These are phyloP conservation scores for Thereuonema tuberculata DNA, from an alignment of 1,140 invertebrate genomes.

Conservation along the genomic window DNA sequence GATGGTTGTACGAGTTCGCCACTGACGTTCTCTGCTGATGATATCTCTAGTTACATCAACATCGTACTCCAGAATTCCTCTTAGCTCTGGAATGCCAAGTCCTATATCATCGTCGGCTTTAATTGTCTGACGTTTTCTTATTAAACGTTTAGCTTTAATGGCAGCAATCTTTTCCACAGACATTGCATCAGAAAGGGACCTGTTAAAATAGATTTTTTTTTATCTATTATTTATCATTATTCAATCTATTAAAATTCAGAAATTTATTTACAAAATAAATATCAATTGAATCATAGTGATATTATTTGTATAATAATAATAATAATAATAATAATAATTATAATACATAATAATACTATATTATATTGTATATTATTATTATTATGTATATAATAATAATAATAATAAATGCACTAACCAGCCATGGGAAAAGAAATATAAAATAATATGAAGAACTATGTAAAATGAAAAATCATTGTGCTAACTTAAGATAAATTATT, in stretches of 20 bases:
- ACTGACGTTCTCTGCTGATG: slow-evolving; percentile 82
- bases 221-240: not conserved
- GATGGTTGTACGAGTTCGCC: slow-evolving; percentile 88
- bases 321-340: too few relatives aligned
- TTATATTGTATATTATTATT: too few relatives aligned
- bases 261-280: too few relatives aligned
- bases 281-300: too few relatives aligned
- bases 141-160: slow-evolving; percentile 91
- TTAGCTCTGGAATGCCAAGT: slow-evolving; percentile 47
- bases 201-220: slow-evolving; percentile 24
- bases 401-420: too few relatives aligned
- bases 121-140: slow-evolving; percentile 91
- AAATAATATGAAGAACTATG: too few relatives aligned
- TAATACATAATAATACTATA: too few relatives aligned
- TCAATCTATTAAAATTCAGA: not conserved
- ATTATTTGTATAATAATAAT: too few relatives aligned
- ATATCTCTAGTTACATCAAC: slow-evolving; percentile 93
- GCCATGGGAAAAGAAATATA: too few relatives aligned
- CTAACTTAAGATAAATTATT: too few relatives aligned
- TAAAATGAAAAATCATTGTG: too few relatives aligned
- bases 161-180: slow-evolving; percentile 95
- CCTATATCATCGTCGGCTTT: slow-evolving; percentile 65
- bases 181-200: slow-evolving; percentile 87
- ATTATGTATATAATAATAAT: too few relatives aligned
- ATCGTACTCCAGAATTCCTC: slow-evolving; percentile 84